Conservation (phyloP, 2,888 invertebrate species). For the Exocentrus adspersus region DNA sequence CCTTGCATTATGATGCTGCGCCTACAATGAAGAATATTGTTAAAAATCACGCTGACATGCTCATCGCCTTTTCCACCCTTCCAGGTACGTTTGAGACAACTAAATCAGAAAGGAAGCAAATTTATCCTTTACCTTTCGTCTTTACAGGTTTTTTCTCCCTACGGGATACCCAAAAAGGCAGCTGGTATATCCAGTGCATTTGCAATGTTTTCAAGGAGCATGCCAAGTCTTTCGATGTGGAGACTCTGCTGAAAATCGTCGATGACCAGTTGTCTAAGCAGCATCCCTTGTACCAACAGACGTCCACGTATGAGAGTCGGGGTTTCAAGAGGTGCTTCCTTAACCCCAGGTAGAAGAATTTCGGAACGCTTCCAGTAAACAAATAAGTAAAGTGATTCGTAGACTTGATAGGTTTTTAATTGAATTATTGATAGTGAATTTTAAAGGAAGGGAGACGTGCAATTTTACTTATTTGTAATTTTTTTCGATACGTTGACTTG, state of each 20-base stretch:
- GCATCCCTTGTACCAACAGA: slow-evolving; percentile 64
- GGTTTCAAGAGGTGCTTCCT: slow-evolving; percentile 67
- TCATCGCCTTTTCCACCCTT: slow-evolving; percentile 74
- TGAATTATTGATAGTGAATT: no score
- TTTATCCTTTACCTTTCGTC: neutral
- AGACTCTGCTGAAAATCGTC: slow-evolving; percentile 73
- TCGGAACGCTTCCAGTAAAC: no score
- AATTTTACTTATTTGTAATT: no score
- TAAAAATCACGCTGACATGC: slow-evolving; percentile 67
- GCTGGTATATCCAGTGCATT: slow-evolving; percentile 78
- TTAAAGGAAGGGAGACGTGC: no score
- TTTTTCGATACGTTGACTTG: no score
- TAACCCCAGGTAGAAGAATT: slow-evolving; percentile 46
- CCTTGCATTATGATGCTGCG: slow-evolving; percentile 43
- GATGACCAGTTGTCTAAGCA: slow-evolving; percentile 63
- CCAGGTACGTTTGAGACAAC: slow-evolving; percentile 65
- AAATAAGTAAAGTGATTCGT: no score
- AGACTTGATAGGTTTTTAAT: no score
- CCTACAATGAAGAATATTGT: slow-evolving; percentile 46
- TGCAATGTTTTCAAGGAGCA: slow-evolving; percentile 73
- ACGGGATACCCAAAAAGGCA: slow-evolving; percentile 69
- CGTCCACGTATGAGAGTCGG: slow-evolving; percentile 71
- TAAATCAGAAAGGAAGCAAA: no score
- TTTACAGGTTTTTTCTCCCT: slow-evolving; percentile 69
- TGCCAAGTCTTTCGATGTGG: slow-evolving; percentile 72